Evolutionary conservation across 2,113 vertebrate genomes (phyloP).

Genomic region (Atlantisia rogersi): DNA sequence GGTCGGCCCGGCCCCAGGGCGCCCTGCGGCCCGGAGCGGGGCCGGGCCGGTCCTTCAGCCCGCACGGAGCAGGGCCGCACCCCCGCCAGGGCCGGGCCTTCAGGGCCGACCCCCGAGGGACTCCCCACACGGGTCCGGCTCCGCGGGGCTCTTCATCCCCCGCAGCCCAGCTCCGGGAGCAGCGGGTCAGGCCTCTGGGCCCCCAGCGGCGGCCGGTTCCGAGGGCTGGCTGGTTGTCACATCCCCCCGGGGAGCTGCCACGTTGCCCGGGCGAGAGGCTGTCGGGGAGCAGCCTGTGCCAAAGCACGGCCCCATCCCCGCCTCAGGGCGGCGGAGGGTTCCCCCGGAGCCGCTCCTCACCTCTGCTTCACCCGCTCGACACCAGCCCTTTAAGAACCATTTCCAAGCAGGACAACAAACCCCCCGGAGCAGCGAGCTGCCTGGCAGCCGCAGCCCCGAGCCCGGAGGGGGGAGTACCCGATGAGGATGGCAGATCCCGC

Average conservation of each 20-base stretch:
- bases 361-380: neutral
- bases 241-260: neutral
- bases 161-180: neutral
- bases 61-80: no score
- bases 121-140: neutral
- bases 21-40: neutral
- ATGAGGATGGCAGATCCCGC: neutral
- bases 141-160: neutral
- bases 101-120: neutral
- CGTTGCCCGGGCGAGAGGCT: neutral
- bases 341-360: accelerated
- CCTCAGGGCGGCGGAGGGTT: neutral
- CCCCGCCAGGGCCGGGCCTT: no score
- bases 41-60: neutral
- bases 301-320: accelerated
- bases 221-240: no score
- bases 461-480: neutral
- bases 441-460: neutral
- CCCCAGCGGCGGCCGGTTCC: no score
- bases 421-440: accelerated
- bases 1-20: neutral
- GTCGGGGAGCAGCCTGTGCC: accelerated
- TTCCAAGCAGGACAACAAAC: neutral
- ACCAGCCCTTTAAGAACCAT: accelerated
- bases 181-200: no score